These are phyloP conservation scores for Zosterops lateralis DNA, from an alignment of 2,113 vertebrate species.

Conservation along the genomic window DNA sequence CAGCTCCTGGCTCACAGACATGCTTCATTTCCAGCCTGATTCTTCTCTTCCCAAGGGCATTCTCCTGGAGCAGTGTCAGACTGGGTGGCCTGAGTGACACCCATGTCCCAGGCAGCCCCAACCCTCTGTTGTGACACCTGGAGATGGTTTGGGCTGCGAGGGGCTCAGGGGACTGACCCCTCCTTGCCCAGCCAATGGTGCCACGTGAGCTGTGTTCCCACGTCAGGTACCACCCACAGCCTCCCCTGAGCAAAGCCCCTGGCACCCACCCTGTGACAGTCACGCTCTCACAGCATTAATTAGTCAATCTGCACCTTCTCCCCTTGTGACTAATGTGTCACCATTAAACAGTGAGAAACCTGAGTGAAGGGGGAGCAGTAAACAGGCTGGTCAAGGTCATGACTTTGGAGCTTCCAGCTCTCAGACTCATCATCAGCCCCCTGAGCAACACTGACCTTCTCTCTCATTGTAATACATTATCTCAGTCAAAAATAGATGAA, in stretches of 20 bases:
- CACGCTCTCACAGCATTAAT: not conserved
- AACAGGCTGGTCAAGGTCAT: not conserved
- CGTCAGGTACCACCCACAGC: not conserved
- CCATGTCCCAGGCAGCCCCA: not conserved
- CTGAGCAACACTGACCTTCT: not conserved
- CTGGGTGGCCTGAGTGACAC: not conserved
- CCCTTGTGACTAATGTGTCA: not conserved
- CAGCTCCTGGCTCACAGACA: not conserved
- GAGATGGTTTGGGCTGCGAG: not conserved
- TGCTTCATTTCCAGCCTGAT: rapidly evolving
- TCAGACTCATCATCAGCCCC: not conserved
- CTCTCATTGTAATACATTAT: not conserved
- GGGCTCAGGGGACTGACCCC: not conserved
- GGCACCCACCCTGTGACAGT: not conserved
- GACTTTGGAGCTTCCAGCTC: constrained; percentile 4
- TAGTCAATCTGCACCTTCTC: not conserved
- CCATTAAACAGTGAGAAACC: not conserved
- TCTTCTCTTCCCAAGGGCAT: not conserved
- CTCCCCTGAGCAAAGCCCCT: not conserved
- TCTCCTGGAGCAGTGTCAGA: not conserved
- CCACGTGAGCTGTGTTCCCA: rapidly evolving
- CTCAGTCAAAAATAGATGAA: constrained; percentile 19
- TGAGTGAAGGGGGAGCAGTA: not conserved
- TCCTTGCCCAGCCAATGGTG: not conserved
- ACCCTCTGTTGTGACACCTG: not conserved